Evolutionary conservation across 2,888 invertebrate species (phyloP).

Genomic region (Caenorhabditis sulstoni): DNA sequence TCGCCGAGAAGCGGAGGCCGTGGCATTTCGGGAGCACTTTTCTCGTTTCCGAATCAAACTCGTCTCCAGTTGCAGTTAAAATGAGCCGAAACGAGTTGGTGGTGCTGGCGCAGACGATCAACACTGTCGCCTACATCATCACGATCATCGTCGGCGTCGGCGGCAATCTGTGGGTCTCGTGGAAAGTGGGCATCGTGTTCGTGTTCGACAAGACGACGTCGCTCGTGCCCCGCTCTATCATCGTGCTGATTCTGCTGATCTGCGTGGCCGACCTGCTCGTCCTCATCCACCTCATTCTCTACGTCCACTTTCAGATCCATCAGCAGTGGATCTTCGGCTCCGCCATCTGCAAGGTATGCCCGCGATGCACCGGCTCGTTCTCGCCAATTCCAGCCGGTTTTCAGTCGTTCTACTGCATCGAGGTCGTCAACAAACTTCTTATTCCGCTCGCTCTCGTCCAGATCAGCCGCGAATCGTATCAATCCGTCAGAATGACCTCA

Average conservation of each 20-base stretch:
- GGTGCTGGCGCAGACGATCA: slow-evolving; percentile 30
- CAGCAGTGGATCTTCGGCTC: slow-evolving; percentile 63
- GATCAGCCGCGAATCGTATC: slow-evolving; percentile 64
- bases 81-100: slow-evolving; percentile 33
- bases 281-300: slow-evolving; percentile 49
- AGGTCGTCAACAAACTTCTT: slow-evolving; percentile 69
- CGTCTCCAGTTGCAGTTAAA: too few species aligned
- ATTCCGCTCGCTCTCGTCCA: slow-evolving; percentile 67
- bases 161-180: slow-evolving; percentile 66
- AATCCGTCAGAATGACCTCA: slow-evolving; percentile 47
- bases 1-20: too few species aligned
- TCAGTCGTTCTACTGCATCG: slow-evolving; percentile 60
- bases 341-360: slow-evolving; percentile 43
- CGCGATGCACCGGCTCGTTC: too few species aligned
- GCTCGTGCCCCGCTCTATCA: slow-evolving; percentile 35
- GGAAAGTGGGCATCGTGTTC: slow-evolving; percentile 60
- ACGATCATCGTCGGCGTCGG: slow-evolving; percentile 58
- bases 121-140: slow-evolving; percentile 56
- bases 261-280: slow-evolving; percentile 64
- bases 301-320: slow-evolving; percentile 58
- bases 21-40: too few species aligned
- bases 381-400: slow-evolving; percentile 3
- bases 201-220: slow-evolving; percentile 43
- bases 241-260: slow-evolving; percentile 59
- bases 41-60: too few species aligned